phyloP scores from a whole-genome alignment of 2,888 invertebrate species.

The Eurytoma adleriae region DNA sequence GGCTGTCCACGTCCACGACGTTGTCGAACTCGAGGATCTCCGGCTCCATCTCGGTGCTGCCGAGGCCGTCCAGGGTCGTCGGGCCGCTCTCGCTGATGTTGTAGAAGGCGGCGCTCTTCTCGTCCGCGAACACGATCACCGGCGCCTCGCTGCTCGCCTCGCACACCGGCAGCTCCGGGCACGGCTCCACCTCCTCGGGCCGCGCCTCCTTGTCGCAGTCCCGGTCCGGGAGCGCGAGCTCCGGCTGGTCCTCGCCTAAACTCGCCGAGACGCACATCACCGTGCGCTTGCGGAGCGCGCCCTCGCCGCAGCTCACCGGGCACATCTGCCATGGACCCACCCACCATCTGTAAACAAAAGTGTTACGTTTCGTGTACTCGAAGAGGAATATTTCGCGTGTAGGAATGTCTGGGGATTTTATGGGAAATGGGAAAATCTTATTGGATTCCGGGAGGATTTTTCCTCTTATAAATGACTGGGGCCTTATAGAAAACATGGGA shows the following conservation, averaged over 20 bases:
- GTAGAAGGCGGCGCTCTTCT: constrained; percentile 68
- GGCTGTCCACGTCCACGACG: constrained; percentile 69
- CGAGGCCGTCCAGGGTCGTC: constrained; percentile 59
- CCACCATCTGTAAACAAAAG: constrained; percentile 83
- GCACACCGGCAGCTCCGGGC: constrained; percentile 78
- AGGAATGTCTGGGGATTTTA: too few species aligned
- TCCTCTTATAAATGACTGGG: too few species aligned
- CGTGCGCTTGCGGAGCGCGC: constrained; percentile 81
- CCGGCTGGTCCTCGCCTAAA: constrained; percentile 79
- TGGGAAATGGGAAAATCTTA: too few species aligned
- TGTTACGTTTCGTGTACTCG: neutral
- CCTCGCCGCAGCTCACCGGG: constrained; percentile 82
- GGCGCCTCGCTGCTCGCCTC: constrained; percentile 68
- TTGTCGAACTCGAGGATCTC: constrained; percentile 73
- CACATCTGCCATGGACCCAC: constrained; percentile 92
- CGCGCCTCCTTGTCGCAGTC: constrained; percentile 83
- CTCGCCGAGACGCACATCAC: constrained; percentile 82
- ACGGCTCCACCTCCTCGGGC: constrained; percentile 83
- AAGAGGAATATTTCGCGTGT: too few species aligned
- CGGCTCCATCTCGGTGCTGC: constrained; percentile 66
- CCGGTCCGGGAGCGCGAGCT: constrained; percentile 86
- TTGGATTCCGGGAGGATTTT: too few species aligned
- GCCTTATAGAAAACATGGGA: too few species aligned
- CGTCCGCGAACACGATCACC: constrained; percentile 67
- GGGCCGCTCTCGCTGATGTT: constrained; percentile 67